Percentiles rank a stretch among this genome's conserved stretches.
Evolutionary conservation across 2,888 invertebrate genomes (phyloP).

Genomic region (Trichopria drosophilae): DNA sequence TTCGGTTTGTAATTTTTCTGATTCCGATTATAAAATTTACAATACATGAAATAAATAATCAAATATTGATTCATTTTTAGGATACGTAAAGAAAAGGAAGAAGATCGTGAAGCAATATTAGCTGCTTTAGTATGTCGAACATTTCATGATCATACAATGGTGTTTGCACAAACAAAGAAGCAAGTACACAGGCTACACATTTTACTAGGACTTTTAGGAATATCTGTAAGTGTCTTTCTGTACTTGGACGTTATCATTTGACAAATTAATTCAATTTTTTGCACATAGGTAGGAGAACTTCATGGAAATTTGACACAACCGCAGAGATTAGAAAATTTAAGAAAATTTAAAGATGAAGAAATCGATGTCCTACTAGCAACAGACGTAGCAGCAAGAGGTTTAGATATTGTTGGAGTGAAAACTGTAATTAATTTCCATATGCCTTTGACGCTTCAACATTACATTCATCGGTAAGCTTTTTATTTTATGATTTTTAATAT

Average conservation of each 20-base stretch:
- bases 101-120: conserved; percentile 88
- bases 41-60: neutral
- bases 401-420: conserved; percentile 96
- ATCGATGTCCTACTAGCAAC: conserved; percentile 90
- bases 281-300: conserved; percentile 73
- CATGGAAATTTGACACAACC: conserved; percentile 97
- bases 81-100: conserved; percentile 85
- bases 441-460: conserved; percentile 93
- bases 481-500: neutral
- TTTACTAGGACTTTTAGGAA: conserved; percentile 83
- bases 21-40: neutral
- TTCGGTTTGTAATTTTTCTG: conserved; percentile 63
- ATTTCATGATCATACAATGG: conserved; percentile 87
- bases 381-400: conserved; percentile 90
- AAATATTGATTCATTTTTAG: conserved; percentile 53
- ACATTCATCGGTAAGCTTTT: conserved; percentile 76
- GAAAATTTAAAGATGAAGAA: conserved; percentile 82
- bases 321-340: conserved; percentile 86
- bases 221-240: conserved; percentile 67
- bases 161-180: conserved; percentile 96
- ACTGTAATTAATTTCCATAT: conserved; percentile 96
- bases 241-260: neutral
- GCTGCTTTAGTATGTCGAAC: conserved; percentile 83
- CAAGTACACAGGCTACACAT: conserved; percentile 94
- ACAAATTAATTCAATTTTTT: neutral